phyloP scores from a whole-genome alignment of 2,888 invertebrate species.

The Lumbricus terrestris region DNA sequence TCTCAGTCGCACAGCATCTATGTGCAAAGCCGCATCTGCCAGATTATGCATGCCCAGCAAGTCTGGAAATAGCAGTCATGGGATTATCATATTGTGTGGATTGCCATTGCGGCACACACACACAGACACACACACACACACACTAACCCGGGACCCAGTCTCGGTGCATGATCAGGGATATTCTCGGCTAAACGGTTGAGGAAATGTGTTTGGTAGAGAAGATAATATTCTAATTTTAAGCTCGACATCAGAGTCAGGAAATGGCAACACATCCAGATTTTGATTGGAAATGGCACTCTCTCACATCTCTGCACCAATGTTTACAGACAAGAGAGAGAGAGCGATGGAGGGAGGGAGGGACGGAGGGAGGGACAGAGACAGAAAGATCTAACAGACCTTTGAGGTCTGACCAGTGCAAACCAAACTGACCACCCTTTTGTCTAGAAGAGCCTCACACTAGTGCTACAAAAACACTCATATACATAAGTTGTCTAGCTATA shows the following conservation, averaged over 20 bases:
- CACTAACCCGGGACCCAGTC: neutral
- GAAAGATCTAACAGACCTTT: neutral
- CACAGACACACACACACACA: too few species aligned
- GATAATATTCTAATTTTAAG: too few species aligned
- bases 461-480: neutral
- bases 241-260: neutral
- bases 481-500: neutral
- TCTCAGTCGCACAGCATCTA: neutral
- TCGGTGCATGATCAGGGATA: neutral
- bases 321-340: neutral
- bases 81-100: neutral
- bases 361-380: too few species aligned
- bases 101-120: too few species aligned
- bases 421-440: neutral
- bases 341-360: too few species aligned
- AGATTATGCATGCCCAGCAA: neutral
- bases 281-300: neutral
- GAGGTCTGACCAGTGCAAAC: neutral
- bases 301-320: neutral
- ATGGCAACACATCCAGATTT: neutral
- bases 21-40: neutral
- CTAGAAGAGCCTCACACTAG: neutral
- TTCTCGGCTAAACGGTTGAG: neutral
- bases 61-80: neutral
- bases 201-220: neutral